Conservation (phyloP, 2,113 vertebrate species). For the Pantherophis guttatus region DNA sequence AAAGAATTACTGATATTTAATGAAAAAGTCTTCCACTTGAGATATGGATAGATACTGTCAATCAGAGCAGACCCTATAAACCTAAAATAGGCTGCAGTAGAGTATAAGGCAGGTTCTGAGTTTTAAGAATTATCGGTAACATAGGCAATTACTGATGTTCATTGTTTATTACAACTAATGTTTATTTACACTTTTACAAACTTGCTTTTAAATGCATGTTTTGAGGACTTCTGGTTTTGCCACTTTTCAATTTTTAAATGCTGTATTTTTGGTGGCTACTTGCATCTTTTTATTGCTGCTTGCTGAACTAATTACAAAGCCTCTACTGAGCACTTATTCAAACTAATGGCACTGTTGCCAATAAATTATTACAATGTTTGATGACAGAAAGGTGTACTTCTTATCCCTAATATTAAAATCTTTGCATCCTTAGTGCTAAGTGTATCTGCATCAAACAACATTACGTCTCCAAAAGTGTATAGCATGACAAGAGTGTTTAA, state of each 20-base stretch:
- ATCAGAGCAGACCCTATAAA: background rate
- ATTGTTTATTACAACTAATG: background rate
- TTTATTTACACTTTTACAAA: background rate
- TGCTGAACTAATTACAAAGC: background rate
- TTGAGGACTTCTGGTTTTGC: rapidly evolving
- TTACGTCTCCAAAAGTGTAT: background rate
- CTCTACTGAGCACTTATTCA: background rate
- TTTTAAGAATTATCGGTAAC: background rate
- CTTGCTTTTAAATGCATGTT: background rate
- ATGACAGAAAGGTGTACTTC: background rate
- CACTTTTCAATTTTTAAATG: background rate
- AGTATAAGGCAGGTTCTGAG: background rate
- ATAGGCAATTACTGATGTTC: background rate
- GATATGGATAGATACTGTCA: background rate
- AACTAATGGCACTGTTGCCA: background rate
- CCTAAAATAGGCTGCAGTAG: background rate
- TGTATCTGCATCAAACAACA: background rate
- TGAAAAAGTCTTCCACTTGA: background rate
- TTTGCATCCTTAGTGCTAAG: background rate
- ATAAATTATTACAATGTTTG: background rate
- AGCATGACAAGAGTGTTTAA: background rate
- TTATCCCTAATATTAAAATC: background rate
- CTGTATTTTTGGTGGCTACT: conserved; percentile 16
- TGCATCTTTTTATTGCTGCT: conserved; percentile 14
- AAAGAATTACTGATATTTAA: background rate